Conservation (phyloP, 2,113 vertebrate genomes). For the Ailuropoda melanoleuca region DNA sequence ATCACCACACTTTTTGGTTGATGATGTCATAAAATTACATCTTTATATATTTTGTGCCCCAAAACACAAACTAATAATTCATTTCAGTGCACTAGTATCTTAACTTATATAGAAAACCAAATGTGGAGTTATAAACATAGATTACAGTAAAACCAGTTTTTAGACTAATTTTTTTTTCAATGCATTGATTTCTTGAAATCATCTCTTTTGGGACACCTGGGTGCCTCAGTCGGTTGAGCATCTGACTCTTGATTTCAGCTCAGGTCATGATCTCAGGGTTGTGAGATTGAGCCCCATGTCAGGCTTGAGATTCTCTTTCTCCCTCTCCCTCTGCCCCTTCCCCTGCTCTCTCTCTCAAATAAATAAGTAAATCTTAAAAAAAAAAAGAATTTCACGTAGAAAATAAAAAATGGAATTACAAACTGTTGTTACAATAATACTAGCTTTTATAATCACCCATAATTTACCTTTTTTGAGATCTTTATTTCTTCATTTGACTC, state of each 20-base stretch:
- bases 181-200: not conserved
- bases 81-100: not conserved
- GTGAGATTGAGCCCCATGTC: not conserved
- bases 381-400: not conserved
- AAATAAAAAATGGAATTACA: not conserved
- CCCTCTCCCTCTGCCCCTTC: not conserved
- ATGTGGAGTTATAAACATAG: not conserved
- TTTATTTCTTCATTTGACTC: not conserved
- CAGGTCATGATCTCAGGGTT: not conserved
- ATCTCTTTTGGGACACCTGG: not conserved
- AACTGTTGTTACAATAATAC: not conserved
- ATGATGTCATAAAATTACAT: not conserved
- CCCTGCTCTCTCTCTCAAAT: not conserved
- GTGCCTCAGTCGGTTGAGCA: not conserved
- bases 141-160: not conserved
- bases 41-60: not conserved
- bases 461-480: not conserved
- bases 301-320: not conserved
- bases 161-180: not conserved
- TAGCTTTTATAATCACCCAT: not conserved
- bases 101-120: slow-evolving; percentile 4
- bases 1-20: not conserved
- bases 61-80: not conserved
- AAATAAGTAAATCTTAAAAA: no score
- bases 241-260: not conserved